phyloP scores from a whole-genome alignment of 2,113 vertebrate genomes.

The Leucopsar rothschildi region DNA sequence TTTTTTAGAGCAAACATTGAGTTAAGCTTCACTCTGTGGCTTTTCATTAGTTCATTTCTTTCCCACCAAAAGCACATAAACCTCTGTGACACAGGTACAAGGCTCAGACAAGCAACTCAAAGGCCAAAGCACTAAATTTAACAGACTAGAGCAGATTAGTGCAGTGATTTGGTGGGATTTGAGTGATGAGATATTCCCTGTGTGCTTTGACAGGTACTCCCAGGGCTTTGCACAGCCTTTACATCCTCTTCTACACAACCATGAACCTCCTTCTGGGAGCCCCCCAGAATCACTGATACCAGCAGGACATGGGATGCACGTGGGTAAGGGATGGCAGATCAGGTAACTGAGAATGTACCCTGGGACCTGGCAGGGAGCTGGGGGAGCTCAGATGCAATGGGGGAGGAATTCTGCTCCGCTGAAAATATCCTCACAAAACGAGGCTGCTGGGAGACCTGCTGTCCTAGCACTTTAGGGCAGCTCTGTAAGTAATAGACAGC shows the following conservation, averaged over 20 bases:
- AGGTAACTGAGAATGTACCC: background rate
- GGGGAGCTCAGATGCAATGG: background rate
- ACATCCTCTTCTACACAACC: background rate
- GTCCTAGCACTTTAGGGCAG: background rate
- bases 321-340: background rate
- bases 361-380: background rate
- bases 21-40: background rate
- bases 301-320: fast-evolving
- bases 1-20: background rate
- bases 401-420: background rate
- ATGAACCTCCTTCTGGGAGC: background rate
- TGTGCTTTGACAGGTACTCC: background rate
- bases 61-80: background rate
- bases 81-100: background rate
- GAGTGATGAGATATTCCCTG: background rate
- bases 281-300: background rate
- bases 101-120: constrained; percentile 9
- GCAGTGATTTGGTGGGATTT: background rate
- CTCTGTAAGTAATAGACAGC: constrained; percentile 14
- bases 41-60: constrained; percentile 3
- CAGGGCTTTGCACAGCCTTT: background rate
- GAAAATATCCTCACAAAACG: background rate
- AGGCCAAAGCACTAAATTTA: constrained; percentile 39
- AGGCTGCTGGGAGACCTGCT: background rate
- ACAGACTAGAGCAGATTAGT: background rate